phyloP scores from a whole-genome alignment of 2,113 vertebrate species.

The Globicephala melas region DNA sequence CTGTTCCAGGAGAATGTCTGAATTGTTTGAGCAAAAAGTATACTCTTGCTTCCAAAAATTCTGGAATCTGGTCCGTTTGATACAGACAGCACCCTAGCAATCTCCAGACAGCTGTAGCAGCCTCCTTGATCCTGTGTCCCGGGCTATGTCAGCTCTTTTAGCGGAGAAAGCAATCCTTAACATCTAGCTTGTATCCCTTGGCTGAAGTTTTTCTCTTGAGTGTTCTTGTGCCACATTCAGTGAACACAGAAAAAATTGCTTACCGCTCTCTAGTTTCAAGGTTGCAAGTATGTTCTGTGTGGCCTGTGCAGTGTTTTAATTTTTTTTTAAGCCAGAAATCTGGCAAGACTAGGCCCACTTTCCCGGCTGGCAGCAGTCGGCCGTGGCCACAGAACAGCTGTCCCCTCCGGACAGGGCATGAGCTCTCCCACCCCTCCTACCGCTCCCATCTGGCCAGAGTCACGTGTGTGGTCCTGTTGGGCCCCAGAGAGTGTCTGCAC shows the following conservation, averaged over 20 bases:
- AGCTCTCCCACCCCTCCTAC: neutral
- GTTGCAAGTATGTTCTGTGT: neutral
- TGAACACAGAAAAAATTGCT: neutral
- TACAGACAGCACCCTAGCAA: neutral
- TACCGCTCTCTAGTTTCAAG: neutral
- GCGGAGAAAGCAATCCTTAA: neutral
- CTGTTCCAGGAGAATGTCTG: neutral
- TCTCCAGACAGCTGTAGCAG: neutral
- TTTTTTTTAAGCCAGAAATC: neutral
- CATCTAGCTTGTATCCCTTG: neutral
- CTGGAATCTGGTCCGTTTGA: neutral
- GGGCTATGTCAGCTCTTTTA: neutral
- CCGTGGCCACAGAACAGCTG: neutral
- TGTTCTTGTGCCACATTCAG: neutral
- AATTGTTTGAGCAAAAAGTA: conserved; percentile 27
- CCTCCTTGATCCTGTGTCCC: neutral
- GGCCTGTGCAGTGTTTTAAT: neutral
- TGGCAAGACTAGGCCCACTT: neutral
- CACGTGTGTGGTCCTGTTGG: neutral
- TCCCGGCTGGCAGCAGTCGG: neutral
- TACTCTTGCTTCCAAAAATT: neutral
- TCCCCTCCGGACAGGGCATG: neutral
- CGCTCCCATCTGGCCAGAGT: neutral
- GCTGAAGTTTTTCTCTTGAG: neutral
- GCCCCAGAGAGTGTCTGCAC: neutral